phyloP scores from a whole-genome alignment of 2,113 vertebrate genomes.

The Mus pahari region DNA sequence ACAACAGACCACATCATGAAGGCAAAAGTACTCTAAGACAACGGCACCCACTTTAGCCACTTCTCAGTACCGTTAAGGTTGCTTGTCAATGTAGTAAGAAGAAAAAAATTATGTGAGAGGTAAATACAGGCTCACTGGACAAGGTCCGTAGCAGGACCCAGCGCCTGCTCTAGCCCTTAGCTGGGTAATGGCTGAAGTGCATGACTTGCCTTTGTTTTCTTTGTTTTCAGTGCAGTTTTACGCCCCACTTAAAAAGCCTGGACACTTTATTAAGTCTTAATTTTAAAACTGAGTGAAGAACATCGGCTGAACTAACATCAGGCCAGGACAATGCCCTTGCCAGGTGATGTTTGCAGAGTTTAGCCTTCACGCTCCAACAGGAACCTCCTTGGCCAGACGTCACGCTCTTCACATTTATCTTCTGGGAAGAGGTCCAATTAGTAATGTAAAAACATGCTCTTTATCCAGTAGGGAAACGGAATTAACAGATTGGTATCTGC shows the following conservation, averaged over 20 bases:
- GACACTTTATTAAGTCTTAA: constrained; percentile 60
- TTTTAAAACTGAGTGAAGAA: not conserved
- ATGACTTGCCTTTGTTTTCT: not conserved
- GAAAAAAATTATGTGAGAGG: not conserved
- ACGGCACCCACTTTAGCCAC: not conserved
- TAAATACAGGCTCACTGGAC: constrained; percentile 90
- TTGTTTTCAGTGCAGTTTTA: not conserved
- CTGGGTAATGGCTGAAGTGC: too few relatives aligned
- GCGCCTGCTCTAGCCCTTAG: constrained; percentile 93
- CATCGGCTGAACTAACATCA: not conserved
- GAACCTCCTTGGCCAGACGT: not conserved
- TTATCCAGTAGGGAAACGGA: not conserved
- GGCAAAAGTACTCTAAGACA: not conserved
- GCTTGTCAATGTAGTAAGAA: not conserved
- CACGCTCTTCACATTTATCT: not conserved
- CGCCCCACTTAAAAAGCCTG: not conserved
- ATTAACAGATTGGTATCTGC: not conserved
- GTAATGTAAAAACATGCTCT: not conserved
- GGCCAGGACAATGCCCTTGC: constrained; percentile 70
- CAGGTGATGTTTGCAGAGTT: constrained; percentile 56
- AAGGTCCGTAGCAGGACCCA: constrained; percentile 97
- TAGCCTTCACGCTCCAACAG: not conserved
- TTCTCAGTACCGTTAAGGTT: not conserved
- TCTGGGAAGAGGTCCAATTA: not conserved
- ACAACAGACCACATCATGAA: not conserved